Conservation (phyloP, 2,888 invertebrate species). For the Drosophila mimica region DNA sequence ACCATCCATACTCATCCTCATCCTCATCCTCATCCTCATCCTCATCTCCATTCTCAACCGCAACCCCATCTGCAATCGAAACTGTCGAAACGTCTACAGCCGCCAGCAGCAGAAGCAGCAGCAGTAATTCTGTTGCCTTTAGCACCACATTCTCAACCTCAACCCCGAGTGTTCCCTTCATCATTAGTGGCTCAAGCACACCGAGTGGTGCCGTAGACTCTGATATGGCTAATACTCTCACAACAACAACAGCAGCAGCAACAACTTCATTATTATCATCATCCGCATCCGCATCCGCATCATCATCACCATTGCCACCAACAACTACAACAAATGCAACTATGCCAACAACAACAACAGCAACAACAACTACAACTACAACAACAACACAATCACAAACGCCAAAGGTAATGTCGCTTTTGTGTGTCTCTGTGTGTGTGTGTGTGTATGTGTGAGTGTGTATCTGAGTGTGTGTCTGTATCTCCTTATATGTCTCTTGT, state of each 20-base stretch:
- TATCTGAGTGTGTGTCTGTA: slow-evolving; percentile 7
- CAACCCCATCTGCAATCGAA: slow-evolving; percentile 45
- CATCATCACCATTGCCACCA: slow-evolving; percentile 12
- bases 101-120: slow-evolving; percentile 18
- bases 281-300: slow-evolving; percentile 18
- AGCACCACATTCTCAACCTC: slow-evolving; percentile 16
- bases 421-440: slow-evolving; percentile 35
- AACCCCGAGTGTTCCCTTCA: slow-evolving; percentile 27
- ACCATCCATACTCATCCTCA: slow-evolving; percentile 24
- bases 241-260: slow-evolving; percentile 47
- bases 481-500: slow-evolving; percentile 36
- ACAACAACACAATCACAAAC: slow-evolving; percentile 74
- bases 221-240: slow-evolving; percentile 53
- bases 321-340: slow-evolving; percentile 56
- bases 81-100: slow-evolving; percentile 46
- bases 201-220: slow-evolving; percentile 48
- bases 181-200: slow-evolving; percentile 26
- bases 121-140: slow-evolving; percentile 32
- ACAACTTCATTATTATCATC: slow-evolving; percentile 23
- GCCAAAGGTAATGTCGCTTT: slow-evolving; percentile 78
- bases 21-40: slow-evolving; percentile 38
- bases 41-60: slow-evolving; percentile 28
- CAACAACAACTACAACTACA: slow-evolving; percentile 58
- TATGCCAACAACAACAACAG: slow-evolving; percentile 56
- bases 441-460: background rate